Base-by-base conservation (phyloP, 2,888 invertebrate genomes). In the Dugesia japonica region DNA sequence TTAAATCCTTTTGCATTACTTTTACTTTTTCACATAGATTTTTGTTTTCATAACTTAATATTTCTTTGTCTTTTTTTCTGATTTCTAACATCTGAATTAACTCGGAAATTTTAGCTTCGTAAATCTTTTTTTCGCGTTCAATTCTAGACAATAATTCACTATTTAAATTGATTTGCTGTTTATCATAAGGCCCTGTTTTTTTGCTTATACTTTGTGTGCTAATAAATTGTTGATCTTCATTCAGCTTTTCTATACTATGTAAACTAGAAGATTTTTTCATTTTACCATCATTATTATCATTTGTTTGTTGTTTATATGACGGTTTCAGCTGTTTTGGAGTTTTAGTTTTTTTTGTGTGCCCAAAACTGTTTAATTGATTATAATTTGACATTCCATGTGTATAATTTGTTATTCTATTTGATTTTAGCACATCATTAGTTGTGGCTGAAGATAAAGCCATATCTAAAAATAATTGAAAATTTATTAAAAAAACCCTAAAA, bases 41-140 rank as follows among this genome's bases (percentile, higher is more conserved):
- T 28, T 73, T 75, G 23, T 77, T 26, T 76, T 77, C 77, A 56
- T 77, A 73, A 20, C 26, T 56, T 33, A 77, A 76, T 38, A 42
- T 76, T 77, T 77, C 77, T 15, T 38, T 77, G 17, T 77, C 77
- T n/a, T 77, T 77, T 71, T 77, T 77, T 15, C 75, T 9, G 15
- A 23, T 42, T 26, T 77, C 74, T 20, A 75, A 77, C 17, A 56
- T 20, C 31, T 77, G 74, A 15, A 73, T 77, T 4, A 77, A 28
- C 17, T 77, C 77, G 7, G 77, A 75, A 56, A 77, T 77, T 28
- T 56, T 76, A 23, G 26, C 75, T 56, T 77, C 77, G 28, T 77
- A 77, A 4, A 56, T 26, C 28, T 77, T 77, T 42, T 77, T 77
- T 42, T 77, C 77, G 26, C 76, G 56, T 28, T 77, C 77, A 28